Conservation (phyloP, 2,888 invertebrate genomes). For the Scaptomyza parva region DNA sequence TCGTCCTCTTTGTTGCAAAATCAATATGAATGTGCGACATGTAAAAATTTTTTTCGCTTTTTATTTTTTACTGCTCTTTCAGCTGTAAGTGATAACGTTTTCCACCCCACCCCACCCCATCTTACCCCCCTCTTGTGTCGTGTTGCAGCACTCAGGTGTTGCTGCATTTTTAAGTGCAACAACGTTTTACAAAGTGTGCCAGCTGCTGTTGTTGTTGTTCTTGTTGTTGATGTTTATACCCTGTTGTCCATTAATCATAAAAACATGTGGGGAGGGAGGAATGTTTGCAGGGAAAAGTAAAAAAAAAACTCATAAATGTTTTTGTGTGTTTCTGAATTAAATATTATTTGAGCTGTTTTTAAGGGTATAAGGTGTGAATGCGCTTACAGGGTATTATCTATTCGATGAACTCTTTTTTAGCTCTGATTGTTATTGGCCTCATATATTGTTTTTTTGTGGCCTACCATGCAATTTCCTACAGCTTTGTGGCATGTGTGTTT, state of each 20-base stretch:
- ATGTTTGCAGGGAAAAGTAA: background rate
- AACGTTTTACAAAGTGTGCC: constrained; percentile 12
- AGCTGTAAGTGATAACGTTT: constrained; percentile 75
- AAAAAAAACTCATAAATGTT: too few relatives aligned
- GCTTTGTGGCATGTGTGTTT: constrained; percentile 46
- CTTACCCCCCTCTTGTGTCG: rapidly evolving
- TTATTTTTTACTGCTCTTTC: constrained; percentile 56
- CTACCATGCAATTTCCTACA: constrained; percentile 29
- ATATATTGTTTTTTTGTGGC: constrained; percentile 28
- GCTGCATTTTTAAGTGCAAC: constrained; percentile 33
- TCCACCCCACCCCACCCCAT: background rate
- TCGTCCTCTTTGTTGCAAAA: constrained; percentile 60
- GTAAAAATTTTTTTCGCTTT: constrained; percentile 49
- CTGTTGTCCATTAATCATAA: background rate
- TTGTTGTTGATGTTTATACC: constrained; percentile 10
- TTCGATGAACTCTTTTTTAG: background rate
- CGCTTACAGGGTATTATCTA: background rate
- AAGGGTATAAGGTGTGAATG: too few relatives aligned
- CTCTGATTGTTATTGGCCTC: background rate
- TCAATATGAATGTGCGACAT: constrained; percentile 60
- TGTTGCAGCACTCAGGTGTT: constrained; percentile 45
- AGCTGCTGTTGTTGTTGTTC: constrained; percentile 8
- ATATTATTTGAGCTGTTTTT: background rate
- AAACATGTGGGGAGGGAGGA: background rate
- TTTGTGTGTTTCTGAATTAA: background rate